Percentiles rank a stretch among this genome's conserved stretches.
These are phyloP conservation scores for Porites lobata DNA, from an alignment of 92 coral and sea anemone genomes.

Conservation along the genomic window DNA sequence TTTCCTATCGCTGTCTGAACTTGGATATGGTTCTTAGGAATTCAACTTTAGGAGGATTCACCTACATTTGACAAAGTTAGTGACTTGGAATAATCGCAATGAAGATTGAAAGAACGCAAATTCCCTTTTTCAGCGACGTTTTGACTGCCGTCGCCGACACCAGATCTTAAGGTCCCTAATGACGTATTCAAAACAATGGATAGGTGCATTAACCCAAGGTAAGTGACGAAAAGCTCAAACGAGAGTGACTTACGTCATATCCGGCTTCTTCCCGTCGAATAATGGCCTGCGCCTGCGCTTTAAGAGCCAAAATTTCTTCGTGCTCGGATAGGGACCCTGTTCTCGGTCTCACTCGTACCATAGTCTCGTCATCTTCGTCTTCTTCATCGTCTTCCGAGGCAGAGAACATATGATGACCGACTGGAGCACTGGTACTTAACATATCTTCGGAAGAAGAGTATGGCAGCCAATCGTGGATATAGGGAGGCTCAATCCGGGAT, in stretches of 20 bases:
- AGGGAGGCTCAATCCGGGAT: constrained; percentile 95
- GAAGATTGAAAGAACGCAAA: too few relatives aligned
- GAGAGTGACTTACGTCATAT: constrained; percentile 79
- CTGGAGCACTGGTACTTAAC: constrained; percentile 79
- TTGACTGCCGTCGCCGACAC: too few relatives aligned
- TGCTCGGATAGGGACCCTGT: constrained; percentile 99
- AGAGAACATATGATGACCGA: constrained; percentile 66
- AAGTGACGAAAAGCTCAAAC: too few relatives aligned
- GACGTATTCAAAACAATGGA: background rate
- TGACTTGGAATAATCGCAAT: too few relatives aligned
- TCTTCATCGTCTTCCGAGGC: constrained; percentile 91
- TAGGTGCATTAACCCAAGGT: background rate
- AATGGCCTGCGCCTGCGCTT: constrained; percentile 81
- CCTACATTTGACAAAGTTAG: too few relatives aligned
- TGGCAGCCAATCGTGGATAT: constrained; percentile 81
- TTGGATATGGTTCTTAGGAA: too few relatives aligned
- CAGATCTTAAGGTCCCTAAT: too few relatives aligned
- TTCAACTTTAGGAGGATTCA: too few relatives aligned
- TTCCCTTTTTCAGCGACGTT: too few relatives aligned
- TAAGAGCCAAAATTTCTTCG: constrained; percentile 85
- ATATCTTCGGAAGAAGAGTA: constrained; percentile 61
- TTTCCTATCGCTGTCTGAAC: too few relatives aligned
- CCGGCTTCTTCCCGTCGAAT: constrained; percentile 90
- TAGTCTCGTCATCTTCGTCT: constrained; percentile 78
- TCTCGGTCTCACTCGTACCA: constrained; percentile 83